These are phyloP conservation scores for Barbus barbus DNA, from an alignment of 2,113 vertebrate genomes.

Conservation along the genomic window DNA sequence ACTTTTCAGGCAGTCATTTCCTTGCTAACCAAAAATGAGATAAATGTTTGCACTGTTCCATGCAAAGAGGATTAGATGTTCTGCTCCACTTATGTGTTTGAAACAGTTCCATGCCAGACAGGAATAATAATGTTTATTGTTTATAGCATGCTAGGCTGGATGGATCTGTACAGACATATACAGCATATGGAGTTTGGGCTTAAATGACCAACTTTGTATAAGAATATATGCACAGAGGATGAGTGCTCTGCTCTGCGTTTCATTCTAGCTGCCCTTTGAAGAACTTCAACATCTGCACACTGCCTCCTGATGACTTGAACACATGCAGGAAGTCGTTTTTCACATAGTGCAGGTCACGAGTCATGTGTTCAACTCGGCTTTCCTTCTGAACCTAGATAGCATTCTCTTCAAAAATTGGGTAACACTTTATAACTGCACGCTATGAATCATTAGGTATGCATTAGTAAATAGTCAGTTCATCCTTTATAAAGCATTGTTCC, in stretches of 20 bases:
- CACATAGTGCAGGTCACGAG: neutral
- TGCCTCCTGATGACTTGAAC: conserved; percentile 29
- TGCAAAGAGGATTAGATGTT: neutral
- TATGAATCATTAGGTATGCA: too few relatives aligned
- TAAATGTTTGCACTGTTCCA: neutral
- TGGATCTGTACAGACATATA: neutral
- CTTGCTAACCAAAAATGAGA: neutral
- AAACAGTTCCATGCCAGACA: neutral
- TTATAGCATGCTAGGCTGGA: neutral
- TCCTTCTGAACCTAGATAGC: neutral
- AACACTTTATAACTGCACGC: too few relatives aligned
- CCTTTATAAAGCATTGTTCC: too few relatives aligned
- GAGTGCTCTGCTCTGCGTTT: neutral
- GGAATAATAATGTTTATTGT: neutral
- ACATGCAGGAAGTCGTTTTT: conserved; percentile 15
- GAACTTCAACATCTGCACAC: neutral
- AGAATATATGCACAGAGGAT: neutral
- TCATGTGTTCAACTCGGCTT: neutral
- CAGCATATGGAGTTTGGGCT: neutral
- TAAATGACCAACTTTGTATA: neutral
- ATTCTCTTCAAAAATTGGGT: too few relatives aligned
- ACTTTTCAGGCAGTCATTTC: neutral
- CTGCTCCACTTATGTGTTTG: neutral
- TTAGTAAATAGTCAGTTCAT: too few relatives aligned
- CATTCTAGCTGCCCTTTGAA: neutral